Conservation (phyloP, 2,888 invertebrate species). For the Hydriomena furcata region DNA sequence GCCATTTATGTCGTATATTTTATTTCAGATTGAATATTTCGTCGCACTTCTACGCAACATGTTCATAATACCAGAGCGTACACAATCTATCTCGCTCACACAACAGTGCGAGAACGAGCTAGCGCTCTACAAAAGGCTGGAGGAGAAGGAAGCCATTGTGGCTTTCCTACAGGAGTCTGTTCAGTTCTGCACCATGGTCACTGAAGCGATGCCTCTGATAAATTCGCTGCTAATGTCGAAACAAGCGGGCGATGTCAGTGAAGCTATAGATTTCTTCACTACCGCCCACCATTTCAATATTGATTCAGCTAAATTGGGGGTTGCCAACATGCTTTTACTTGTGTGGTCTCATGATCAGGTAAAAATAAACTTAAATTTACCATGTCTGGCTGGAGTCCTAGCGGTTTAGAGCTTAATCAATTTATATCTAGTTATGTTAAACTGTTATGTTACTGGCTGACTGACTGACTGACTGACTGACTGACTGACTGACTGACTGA, state of each 20-base stretch:
- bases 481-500: too few relatives aligned
- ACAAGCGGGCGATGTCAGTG: conserved; percentile 91
- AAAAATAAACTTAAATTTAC: too few relatives aligned
- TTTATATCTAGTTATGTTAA: too few relatives aligned
- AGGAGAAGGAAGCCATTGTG: conserved; percentile 85
- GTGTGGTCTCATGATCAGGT: conserved; percentile 92
- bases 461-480: too few relatives aligned
- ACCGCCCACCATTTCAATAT: conserved; percentile 91
- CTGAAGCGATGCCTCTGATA: conserved; percentile 83
- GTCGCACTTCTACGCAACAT: conserved; percentile 72
- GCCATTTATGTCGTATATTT: too few relatives aligned
- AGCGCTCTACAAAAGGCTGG: conserved; percentile 78
- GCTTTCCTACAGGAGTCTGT: conserved; percentile 88
- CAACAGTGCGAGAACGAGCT: conserved; percentile 74
- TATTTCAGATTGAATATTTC: conserved; percentile 74
- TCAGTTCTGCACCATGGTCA: conserved; percentile 74
- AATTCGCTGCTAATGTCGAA: conserved; percentile 89
- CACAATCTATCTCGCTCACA: conserved; percentile 55
- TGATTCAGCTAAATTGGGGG: conserved; percentile 87
- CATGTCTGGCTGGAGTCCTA: too few relatives aligned
- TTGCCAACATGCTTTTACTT: conserved; percentile 89
- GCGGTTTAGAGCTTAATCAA: too few relatives aligned
- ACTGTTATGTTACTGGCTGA: too few relatives aligned
- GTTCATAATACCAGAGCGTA: conserved; percentile 65
- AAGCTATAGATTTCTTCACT: conserved; percentile 95